Conservation (phyloP, 2,888 invertebrate species). For the Cistogaster globosa region DNA sequence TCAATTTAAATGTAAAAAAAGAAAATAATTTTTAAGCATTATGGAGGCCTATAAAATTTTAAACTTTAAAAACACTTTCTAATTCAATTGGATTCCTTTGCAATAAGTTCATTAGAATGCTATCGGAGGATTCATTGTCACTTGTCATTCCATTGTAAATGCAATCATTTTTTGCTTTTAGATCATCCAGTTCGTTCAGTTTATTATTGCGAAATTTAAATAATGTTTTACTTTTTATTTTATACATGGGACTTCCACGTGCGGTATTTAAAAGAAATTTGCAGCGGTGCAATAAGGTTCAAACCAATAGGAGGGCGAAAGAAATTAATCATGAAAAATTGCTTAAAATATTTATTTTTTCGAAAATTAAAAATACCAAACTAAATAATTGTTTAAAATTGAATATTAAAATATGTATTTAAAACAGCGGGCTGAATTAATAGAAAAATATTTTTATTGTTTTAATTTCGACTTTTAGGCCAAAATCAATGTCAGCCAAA, state of each 20-base stretch:
- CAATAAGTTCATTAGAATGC: not conserved
- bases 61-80: not conserved
- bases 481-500: too few species aligned
- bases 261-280: constrained; percentile 76
- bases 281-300: constrained; percentile 75
- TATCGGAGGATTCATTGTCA: not conserved
- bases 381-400: too few species aligned
- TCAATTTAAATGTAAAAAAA: constrained; percentile 34
- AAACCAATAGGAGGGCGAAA: constrained; percentile 77
- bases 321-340: too few species aligned
- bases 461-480: too few species aligned
- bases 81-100: not conserved
- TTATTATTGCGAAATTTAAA: constrained; percentile 76
- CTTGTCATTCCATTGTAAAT: not conserved
- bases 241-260: constrained; percentile 73
- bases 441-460: too few species aligned
- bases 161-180: constrained; percentile 63
- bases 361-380: too few species aligned
- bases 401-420: too few species aligned
- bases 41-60: not conserved
- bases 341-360: too few species aligned
- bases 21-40: not conserved
- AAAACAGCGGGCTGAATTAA: too few species aligned
- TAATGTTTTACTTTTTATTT: constrained; percentile 73
- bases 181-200: constrained; percentile 75